Evolutionary conservation across 2,797 vertebrate species (phyloP), one percentile per base, ranked within the genome.

Genomic region (Notolabrus celidotus): DNA sequence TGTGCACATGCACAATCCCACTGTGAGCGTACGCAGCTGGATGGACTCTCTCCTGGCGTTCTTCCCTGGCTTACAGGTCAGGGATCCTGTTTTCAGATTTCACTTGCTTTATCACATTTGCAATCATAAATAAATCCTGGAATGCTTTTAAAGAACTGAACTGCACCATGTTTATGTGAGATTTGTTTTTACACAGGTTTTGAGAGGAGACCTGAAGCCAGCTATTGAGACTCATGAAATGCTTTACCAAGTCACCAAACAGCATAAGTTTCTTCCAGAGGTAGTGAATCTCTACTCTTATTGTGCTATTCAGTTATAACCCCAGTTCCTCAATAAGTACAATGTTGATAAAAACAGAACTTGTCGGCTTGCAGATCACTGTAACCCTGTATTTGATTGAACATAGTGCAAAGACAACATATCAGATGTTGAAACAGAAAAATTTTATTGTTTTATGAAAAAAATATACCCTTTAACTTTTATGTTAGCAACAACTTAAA

Each of bases 1-100:
- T n/a, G 95, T 95, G 9, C 95, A 96, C 86, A 96, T 96, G 95
- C 95, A 96, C 92, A 96, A 95, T 83, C 95, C 95, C 70, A 95
- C 94, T 3, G 92, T 96, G 79, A 95, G 88, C 7, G 93, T 93
- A 38, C 94, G 94, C 69, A 93, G 93, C 91, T 95, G 95, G 95
- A 96, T 96, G 95, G 95, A 96, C 77, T 95, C 95, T 2, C 92
- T 96, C 9, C 88, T 95, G 46, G 95, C 95, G 9, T 96, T 96
- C 86, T 96, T 96, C 76, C 95, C 95, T 9, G 95, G 95, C 55
- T 80, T 96, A 68, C 95, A 96, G 95, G 95, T 96, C 47, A 53
- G 74, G 17, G 12, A 10, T 54, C 10, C 22, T 20, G 4, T 27
- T 20, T 41, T 27, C 34, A 61, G 2, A 31, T 25, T 14, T 17